Percentiles rank a stretch among this genome's conserved stretches.
Evolutionary conservation across 2,113 vertebrate species (phyloP).

Genomic region (Notarius lentiginosus): DNA sequence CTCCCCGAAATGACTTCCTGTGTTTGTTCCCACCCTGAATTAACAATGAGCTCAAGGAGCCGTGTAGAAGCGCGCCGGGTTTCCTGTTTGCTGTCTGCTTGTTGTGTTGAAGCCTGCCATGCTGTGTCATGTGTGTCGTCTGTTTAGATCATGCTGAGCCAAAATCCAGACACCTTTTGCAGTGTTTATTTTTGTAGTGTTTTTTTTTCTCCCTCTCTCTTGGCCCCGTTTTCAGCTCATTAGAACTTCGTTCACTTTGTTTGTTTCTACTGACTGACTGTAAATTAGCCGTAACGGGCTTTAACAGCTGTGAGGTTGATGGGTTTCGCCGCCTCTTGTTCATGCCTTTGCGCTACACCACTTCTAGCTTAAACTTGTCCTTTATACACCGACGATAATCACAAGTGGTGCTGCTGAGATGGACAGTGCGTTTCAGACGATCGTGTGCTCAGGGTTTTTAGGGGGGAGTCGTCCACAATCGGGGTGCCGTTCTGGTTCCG

Average conservation of each 20-base stretch:
- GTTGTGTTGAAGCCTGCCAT: not conserved
- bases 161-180: not conserved
- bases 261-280: not conserved
- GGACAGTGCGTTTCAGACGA: not conserved
- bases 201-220: not conserved
- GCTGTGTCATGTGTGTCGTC: too few relatives aligned
- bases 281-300: not conserved
- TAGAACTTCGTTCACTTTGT: not conserved
- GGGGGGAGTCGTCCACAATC: not conserved
- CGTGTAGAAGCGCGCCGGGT: not conserved
- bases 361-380: not conserved
- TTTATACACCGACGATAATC: not conserved
- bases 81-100: slow-evolving; percentile 30
- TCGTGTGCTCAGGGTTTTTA: not conserved
- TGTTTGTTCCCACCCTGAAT: slow-evolving; percentile 27
- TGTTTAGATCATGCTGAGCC: not conserved
- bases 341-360: too few relatives aligned
- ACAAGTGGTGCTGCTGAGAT: not conserved
- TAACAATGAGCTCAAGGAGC: slow-evolving; percentile 28
- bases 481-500: not conserved
- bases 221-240: not conserved
- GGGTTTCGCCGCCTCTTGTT: not conserved
- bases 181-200: too few relatives aligned
- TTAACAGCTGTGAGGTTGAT: not conserved
- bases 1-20: slow-evolving; percentile 38